Percentiles rank a stretch among this genome's conserved stretches.
phyloP scores from a whole-genome alignment of 2,797 vertebrate species.

The Gorsachius magnificus region DNA sequence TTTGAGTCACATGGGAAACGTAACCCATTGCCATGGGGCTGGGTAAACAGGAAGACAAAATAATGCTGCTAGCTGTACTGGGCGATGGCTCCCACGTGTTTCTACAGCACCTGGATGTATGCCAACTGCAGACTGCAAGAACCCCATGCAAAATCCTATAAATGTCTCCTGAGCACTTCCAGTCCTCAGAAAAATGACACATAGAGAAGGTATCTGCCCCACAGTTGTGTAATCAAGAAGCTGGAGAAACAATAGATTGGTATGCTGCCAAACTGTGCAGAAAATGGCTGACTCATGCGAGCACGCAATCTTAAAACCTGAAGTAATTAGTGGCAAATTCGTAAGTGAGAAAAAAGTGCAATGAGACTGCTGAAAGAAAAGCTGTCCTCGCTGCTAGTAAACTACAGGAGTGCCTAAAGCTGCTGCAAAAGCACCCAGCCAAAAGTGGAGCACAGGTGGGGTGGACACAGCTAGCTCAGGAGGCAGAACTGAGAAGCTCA shows the following conservation, averaged over 20 bases:
- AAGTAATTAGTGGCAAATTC: constrained; percentile 28
- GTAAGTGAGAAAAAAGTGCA: background rate
- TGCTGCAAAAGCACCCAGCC: background rate
- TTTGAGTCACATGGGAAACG: background rate
- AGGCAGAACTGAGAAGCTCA: background rate
- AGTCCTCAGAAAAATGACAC: constrained; percentile 46
- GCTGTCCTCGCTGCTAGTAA: background rate
- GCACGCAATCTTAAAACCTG: constrained; percentile 16
- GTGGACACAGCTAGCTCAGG: background rate
- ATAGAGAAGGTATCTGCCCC: constrained; percentile 31
- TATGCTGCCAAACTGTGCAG: constrained; percentile 23
- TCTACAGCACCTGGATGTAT: background rate
- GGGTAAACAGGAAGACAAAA: constrained; percentile 2
- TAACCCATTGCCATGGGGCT: background rate
- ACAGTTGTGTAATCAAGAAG: constrained; percentile 36
- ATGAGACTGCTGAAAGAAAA: constrained; percentile 32
- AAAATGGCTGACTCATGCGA: constrained; percentile 61
- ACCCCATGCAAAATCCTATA: constrained; percentile 34
- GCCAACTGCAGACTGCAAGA: constrained; percentile 13
- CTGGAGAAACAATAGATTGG: constrained; percentile 51
- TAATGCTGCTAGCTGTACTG: background rate
- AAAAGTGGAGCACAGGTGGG: background rate
- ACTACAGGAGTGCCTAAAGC: background rate
- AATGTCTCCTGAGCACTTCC: constrained; percentile 37
- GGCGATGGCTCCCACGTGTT: background rate